Percentiles rank a stretch among this genome's conserved stretches.
Conservation (phyloP, 1,140 invertebrate species). For the Laodelphax striatellus region DNA sequence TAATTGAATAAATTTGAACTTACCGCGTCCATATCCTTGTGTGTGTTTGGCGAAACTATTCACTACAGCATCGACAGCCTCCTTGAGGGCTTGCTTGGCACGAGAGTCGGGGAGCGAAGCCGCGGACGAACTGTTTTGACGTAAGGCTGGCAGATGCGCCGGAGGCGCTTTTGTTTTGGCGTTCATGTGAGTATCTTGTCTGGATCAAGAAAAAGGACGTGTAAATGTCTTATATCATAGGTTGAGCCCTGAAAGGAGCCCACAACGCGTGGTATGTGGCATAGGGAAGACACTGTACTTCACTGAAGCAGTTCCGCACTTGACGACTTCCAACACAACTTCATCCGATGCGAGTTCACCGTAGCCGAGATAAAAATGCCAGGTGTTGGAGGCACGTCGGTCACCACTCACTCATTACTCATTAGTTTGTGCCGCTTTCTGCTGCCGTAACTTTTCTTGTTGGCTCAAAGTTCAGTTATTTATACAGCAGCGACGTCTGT, state of each 20-base stretch:
- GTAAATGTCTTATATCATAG: constrained; percentile 5
- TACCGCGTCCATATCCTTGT: constrained; percentile 29
- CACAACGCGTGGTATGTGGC: constrained; percentile 8
- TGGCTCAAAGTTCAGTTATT: constrained; percentile 13
- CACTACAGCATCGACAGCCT: constrained; percentile 64
- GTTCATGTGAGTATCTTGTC: constrained; percentile 14
- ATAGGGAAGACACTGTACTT: constrained; percentile 13
- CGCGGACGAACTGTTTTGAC: constrained; percentile 19
- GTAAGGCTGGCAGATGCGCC: constrained; percentile 12
- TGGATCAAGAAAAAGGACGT: constrained; percentile 1
- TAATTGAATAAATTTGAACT: neutral
- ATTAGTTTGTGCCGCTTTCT: constrained; percentile 15
- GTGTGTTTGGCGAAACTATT: constrained; percentile 69
- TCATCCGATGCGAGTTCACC: neutral
- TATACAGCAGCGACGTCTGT: constrained; percentile 11
- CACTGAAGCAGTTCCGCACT: constrained; percentile 5
- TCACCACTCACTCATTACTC: constrained; percentile 14
- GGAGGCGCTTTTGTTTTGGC: constrained; percentile 20
- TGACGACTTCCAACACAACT: neutral
- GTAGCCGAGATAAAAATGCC: constrained; percentile 11
- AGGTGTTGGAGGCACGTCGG: constrained; percentile 10
- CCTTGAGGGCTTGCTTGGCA: constrained; percentile 58
- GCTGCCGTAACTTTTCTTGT: constrained; percentile 16
- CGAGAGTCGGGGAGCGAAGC: constrained; percentile 42
- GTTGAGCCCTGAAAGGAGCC: constrained; percentile 9